These are phyloP conservation scores for Zosterops pallidus DNA, from an alignment of 2,113 vertebrate genomes.

Conservation along the genomic window DNA sequence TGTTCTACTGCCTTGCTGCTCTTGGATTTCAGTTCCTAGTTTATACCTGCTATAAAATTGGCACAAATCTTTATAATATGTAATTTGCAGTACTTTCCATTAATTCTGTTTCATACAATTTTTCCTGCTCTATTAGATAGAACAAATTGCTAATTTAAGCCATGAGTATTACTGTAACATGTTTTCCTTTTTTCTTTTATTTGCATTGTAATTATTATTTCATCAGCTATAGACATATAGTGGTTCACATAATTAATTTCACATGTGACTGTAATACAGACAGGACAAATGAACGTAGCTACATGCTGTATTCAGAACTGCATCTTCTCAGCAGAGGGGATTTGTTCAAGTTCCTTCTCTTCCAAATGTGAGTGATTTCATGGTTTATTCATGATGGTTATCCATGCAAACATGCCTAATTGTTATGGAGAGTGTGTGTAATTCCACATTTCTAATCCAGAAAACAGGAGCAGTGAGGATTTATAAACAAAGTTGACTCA, in stretches of 20 bases:
- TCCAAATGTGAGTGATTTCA: slow-evolving; percentile 21
- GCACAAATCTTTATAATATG: not conserved
- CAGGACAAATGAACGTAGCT: not conserved
- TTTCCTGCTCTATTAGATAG: not conserved
- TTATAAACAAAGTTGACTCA: not conserved
- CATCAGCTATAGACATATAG: not conserved
- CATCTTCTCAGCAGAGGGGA: not conserved
- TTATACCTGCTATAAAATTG: not conserved
- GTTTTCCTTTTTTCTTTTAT: not conserved
- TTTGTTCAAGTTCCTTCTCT: slow-evolving; percentile 13
- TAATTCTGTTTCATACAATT: not conserved
- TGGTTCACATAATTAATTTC: slow-evolving; percentile 1
- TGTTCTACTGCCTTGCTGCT: not conserved
- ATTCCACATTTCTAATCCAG: not conserved
- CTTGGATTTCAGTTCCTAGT: not conserved
- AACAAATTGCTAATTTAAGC: slow-evolving; percentile 4
- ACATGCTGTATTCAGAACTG: not conserved
- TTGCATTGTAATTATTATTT: not conserved
- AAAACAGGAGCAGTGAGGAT: not conserved
- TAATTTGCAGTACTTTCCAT: not conserved
- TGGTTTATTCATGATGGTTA: slow-evolving; percentile 27
- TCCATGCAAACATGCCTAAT: not conserved
- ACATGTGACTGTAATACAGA: not conserved
- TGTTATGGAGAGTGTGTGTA: not conserved
- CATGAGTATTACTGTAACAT: not conserved